These are phyloP conservation scores for Hirtodrosophila duncani DNA, from an alignment of 2,888 invertebrate genomes.

Conservation along the genomic window DNA sequence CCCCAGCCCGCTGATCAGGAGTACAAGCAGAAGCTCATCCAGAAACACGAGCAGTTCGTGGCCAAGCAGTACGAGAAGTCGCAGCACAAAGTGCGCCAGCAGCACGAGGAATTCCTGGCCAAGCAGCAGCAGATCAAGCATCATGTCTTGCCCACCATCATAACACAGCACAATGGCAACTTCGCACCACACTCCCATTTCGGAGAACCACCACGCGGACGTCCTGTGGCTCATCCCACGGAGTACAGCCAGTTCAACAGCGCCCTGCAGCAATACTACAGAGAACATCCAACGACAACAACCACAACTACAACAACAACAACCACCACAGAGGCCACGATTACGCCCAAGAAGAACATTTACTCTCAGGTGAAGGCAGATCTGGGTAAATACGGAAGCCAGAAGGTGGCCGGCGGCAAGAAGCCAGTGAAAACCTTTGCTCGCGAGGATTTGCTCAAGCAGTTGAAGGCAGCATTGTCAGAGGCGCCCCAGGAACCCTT, in stretches of 20 bases:
- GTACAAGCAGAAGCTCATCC: slow-evolving; percentile 85
- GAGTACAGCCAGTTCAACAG: slow-evolving; percentile 82
- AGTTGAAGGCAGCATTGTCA: slow-evolving; percentile 85
- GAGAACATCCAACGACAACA: slow-evolving; percentile 84
- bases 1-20: slow-evolving; percentile 80
- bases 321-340: slow-evolving; percentile 79
- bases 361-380: slow-evolving; percentile 82
- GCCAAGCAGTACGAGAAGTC: slow-evolving; percentile 89
- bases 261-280: slow-evolving; percentile 84
- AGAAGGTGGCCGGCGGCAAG: slow-evolving; percentile 59
- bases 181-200: slow-evolving; percentile 49
- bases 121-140: slow-evolving; percentile 84
- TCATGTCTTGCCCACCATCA: slow-evolving; percentile 71
- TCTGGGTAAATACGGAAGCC: slow-evolving; percentile 63
- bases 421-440: slow-evolving; percentile 81
- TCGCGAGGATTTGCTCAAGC: slow-evolving; percentile 86
- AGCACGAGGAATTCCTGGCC: slow-evolving; percentile 85
- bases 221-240: slow-evolving; percentile 80
- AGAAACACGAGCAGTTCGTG: slow-evolving; percentile 87
- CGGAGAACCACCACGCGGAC: slow-evolving; percentile 76
- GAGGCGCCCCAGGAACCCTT: slow-evolving; percentile 84
- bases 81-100: slow-evolving; percentile 85
- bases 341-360: slow-evolving; percentile 80
- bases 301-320: slow-evolving; percentile 84
- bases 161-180: slow-evolving; percentile 77